Evolutionary conservation across 2,888 invertebrate genomes (phyloP), one percentile per base, ranked within the genome.

Genomic region (Megastigmus dorsalis): DNA sequence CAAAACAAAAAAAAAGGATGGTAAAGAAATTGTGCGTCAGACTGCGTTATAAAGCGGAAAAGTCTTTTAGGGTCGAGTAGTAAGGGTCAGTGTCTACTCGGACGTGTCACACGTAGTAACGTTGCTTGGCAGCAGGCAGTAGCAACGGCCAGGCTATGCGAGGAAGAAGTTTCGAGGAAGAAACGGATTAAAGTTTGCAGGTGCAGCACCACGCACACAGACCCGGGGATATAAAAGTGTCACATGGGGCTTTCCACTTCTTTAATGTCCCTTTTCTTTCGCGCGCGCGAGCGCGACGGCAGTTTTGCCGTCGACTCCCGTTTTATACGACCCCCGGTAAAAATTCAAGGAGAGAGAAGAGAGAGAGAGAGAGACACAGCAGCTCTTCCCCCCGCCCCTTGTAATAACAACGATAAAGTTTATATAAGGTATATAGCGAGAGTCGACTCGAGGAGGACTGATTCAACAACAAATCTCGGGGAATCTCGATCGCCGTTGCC

Each of bases 151-250:
- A 48, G 36, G 3, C 0, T 2, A 28, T 3, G 2, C 13, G 45
- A 28, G 20, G 26, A 38, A 33, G 18, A 57, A 57, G 36, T 48
- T 72, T 65, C 38, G n/a, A 23, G 48, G 50, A 65, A 60, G 65
- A 65, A 72, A 63, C 48, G 65, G 48, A 72, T 72, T 72, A 72
- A 72, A 72, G n/a, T 72, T 71, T 18, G 18, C 18, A 30, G 50
- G 13, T 30, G 9, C 28, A 23, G 33, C 23, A 4, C 30, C 28
- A 26, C n/a, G n/a, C n/a, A n/a, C n/a, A n/a, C n/a, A n/a, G n/a
- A n/a, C n/a, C n/a, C 10, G 20, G 33, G 23, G 54, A 9, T 15
- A 55, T 63, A 63, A 71, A 70, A 71, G 63, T 55, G 62, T 41
- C 55, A 7, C 60, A 18, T 23, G 59, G 57, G 38, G 63, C 45